Base-by-base conservation (phyloP, 23 tunicate species). In the Halocynthia roretzi region DNA sequence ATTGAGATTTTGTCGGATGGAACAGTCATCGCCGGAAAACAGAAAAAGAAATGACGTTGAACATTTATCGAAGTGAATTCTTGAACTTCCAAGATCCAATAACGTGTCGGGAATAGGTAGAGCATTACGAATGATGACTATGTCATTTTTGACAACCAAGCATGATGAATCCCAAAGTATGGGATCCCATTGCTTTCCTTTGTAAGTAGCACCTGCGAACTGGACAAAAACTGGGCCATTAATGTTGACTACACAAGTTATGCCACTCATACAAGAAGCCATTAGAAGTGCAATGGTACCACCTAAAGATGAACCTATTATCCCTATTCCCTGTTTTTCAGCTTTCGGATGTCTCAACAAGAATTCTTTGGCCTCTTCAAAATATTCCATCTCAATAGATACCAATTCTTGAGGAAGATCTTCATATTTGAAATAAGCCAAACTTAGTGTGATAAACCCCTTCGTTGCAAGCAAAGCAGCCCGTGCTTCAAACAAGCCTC, bases 31-130 rank as follows among this genome's bases (percentile, higher is more conserved):
- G 0, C 23, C 78, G 1, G 18, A 51, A 74, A 48, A 74, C 9
- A 74, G 12, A 53, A 74, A 74, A 8, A 74, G 31, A 74, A 74
- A 74, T 52, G 78, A 74, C 10, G 49, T 49, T 12, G 20, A 53
- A 12, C 64, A 74, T 74, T 74, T 74, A 15, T 49, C 31, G 23
- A 74, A 74, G 21, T 74, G 64, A 14, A 74, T 53, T 10, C 8
- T 53, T 10, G 63, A 8, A 67, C 71, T 12, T 11, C 49, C 21
- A 31, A 31, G 44, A 31, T 31, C 44, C 44, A 31, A 31, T 15
- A 50, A 9, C 0, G 8, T 74, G 56, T 54, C 55, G 10, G 19
- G n/a, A 7, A 8, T 9, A 74, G 55, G 64, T 0, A 74, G 22
- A 20, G 60, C 18, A 10, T 19, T 14, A 20, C 49, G 19, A 53